Conservation (phyloP, 2,797 vertebrate species). For the Gouania willdenowi region DNA sequence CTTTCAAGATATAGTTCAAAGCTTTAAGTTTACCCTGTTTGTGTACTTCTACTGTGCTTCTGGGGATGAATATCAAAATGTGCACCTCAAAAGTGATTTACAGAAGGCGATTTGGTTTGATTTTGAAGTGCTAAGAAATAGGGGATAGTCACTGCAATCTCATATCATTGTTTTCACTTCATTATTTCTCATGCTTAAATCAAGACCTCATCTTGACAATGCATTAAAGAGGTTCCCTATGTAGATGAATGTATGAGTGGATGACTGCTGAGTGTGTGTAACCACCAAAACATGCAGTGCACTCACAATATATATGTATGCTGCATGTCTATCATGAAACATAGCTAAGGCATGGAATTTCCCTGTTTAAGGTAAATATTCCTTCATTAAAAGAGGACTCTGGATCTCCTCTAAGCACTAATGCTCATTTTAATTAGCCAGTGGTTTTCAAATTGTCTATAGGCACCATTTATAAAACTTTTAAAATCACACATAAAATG, state of each 20-base stretch:
- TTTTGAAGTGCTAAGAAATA: too few species aligned
- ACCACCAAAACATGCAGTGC: conserved; percentile 47
- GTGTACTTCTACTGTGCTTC: conserved; percentile 53
- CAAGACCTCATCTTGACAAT: neutral
- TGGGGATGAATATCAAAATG: conserved; percentile 46
- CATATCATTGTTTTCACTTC: conserved; percentile 16
- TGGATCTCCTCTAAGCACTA: too few species aligned
- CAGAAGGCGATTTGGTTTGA: too few species aligned
- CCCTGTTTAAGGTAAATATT: conserved; percentile 44
- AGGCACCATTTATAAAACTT: neutral
- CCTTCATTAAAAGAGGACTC: neutral
- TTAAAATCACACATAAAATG: conserved; percentile 7
- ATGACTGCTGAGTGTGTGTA: conserved; percentile 30
- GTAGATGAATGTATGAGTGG: conserved; percentile 21
- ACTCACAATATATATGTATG: conserved; percentile 43
- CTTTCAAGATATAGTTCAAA: conserved; percentile 40
- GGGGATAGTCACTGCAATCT: too few species aligned
- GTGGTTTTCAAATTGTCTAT: conserved; percentile 2
- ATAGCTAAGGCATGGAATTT: conserved; percentile 29
- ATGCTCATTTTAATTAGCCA: too few species aligned
- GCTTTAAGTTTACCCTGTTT: conserved; percentile 42
- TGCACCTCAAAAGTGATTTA: conserved; percentile 47
- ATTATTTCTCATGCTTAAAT: too few species aligned
- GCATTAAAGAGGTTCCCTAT: neutral
- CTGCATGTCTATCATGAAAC: conserved; percentile 22